A percentile compares a stretch with the other conserved stretches of the same genome.
Conservation (phyloP, 2,113 vertebrate genomes). For the Mustelus asterias region DNA sequence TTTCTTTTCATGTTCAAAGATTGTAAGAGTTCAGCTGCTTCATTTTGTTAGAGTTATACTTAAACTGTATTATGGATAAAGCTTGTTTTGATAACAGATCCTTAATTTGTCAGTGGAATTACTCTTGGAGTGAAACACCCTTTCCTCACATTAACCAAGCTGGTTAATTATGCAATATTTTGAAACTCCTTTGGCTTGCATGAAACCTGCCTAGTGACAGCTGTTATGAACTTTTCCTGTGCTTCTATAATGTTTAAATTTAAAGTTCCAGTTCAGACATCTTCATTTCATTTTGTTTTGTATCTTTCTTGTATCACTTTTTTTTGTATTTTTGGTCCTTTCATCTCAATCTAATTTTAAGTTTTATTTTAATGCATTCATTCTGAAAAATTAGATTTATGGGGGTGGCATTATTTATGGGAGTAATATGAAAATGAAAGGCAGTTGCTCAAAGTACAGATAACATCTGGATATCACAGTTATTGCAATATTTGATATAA, state of each 20-base stretch:
- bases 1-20: no score
- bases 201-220: background rate
- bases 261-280: background rate
- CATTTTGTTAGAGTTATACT: no score
- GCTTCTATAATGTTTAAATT: background rate
- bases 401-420: background rate
- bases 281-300: background rate
- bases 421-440: background rate
- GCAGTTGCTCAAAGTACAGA: background rate
- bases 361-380: background rate
- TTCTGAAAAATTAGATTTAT: background rate
- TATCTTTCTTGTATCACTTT: background rate
- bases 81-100: no score
- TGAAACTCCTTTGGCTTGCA: background rate
- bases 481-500: background rate
- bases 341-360: background rate
- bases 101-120: no score
- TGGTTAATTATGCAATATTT: background rate
- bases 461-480: background rate
- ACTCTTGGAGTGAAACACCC: no score
- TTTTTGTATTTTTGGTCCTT: background rate
- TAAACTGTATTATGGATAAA: no score
- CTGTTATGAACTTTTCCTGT: background rate
- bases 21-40: no score
- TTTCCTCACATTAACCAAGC: background rate